These are phyloP conservation scores for Nansenia antarctica DNA, from an alignment of 2,113 vertebrate species.

Conservation along the genomic window DNA sequence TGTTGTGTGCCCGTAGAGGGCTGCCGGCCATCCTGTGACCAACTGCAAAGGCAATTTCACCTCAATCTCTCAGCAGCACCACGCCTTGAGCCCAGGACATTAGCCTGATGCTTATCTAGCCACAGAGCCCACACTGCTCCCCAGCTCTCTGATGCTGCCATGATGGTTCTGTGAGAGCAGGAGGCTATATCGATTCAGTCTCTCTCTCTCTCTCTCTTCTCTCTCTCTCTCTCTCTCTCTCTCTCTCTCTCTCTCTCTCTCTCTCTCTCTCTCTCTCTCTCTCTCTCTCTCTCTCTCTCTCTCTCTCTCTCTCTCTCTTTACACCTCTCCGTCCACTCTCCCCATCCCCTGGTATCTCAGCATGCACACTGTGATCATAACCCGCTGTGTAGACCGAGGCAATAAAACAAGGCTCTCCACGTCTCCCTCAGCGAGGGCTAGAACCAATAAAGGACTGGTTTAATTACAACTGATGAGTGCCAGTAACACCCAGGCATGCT, in stretches of 20 bases:
- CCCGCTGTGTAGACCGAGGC: background rate
- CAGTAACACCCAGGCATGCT: slow-evolving; percentile 46
- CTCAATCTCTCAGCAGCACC: slow-evolving; percentile 34
- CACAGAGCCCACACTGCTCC: slow-evolving; percentile 35
- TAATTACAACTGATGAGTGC: slow-evolving; percentile 69
- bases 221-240: background rate
- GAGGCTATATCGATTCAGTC: background rate
- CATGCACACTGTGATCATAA: background rate
- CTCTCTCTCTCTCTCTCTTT: too few relatives aligned
- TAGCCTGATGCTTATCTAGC: slow-evolving; percentile 55
- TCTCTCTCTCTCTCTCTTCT: background rate
- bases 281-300: too few relatives aligned
- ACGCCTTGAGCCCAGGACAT: slow-evolving; percentile 36
- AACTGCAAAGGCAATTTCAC: slow-evolving; percentile 37
- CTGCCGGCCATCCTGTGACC: slow-evolving; percentile 31
- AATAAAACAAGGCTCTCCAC: background rate
- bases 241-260: too few relatives aligned
- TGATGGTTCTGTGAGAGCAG: background rate
- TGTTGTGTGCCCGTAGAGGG: slow-evolving; percentile 1
- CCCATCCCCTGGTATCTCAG: background rate
- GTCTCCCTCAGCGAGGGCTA: slow-evolving; percentile 67
- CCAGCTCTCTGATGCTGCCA: background rate
- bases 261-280: too few relatives aligned
- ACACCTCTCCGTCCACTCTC: too few relatives aligned
- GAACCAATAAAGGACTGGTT: slow-evolving; percentile 30